A percentile compares a stretch with the other conserved stretches of the same genome.
Evolutionary conservation across 2,113 vertebrate species (phyloP).

Genomic region (Haemorhous mexicanus): DNA sequence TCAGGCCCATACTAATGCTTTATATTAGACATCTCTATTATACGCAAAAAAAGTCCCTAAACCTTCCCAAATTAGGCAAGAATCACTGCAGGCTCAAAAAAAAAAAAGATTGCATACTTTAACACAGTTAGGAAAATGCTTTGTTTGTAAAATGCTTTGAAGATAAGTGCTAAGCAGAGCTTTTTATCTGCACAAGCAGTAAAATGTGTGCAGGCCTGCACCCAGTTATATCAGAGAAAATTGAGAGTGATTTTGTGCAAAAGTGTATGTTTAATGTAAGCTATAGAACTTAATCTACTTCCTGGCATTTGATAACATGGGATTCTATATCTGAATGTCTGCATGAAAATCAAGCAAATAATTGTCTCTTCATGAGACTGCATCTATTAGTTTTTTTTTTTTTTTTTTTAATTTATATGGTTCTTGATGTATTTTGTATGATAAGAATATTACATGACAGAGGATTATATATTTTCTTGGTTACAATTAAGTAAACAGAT

Average conservation of each 20-base stretch:
- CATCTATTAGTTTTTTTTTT: not conserved
- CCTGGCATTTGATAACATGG: not conserved
- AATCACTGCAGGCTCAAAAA: not conserved
- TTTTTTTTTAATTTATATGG: not conserved
- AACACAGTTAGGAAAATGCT: not conserved
- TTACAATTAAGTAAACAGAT: not conserved
- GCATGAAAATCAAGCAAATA: not conserved
- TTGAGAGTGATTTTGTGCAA: not conserved
- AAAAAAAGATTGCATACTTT: not conserved
- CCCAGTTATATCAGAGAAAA: not conserved
- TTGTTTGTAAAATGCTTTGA: conserved; percentile 30
- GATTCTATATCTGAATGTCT: not conserved
- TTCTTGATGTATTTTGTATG: not conserved
- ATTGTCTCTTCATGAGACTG: not conserved
- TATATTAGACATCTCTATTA: not conserved
- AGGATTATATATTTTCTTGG: not conserved
- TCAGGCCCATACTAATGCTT: not conserved
- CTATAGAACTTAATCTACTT: not conserved
- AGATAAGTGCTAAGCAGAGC: not conserved
- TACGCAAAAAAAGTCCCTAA: not conserved
- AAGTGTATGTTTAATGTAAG: not conserved
- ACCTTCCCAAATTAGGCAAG: not conserved
- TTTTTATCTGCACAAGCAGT: not conserved
- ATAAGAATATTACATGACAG: not conserved
- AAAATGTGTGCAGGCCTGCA: not conserved